Conservation (phyloP, 2,113 vertebrate species). For the Ceyx cyanopectus region DNA sequence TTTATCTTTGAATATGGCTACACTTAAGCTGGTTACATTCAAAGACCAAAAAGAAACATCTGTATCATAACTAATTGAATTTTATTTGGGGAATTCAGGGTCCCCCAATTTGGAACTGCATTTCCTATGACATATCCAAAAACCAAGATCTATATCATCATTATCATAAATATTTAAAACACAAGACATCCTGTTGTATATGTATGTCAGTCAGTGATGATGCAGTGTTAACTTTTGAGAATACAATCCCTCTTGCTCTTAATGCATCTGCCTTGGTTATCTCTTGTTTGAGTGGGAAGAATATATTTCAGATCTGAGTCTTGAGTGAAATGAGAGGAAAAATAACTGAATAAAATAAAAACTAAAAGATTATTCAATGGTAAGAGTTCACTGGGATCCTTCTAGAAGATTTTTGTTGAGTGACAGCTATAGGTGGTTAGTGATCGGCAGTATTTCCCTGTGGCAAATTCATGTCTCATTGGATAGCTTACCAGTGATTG, state of each 20-base stretch:
- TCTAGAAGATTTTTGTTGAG: background rate
- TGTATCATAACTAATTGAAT: background rate
- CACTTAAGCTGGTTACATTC: background rate
- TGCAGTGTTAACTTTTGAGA: background rate
- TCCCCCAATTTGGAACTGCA: rapidly evolving
- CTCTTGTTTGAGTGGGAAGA: background rate
- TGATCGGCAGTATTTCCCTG: background rate
- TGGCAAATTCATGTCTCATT: background rate
- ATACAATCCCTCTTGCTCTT: background rate
- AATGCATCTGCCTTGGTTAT: background rate
- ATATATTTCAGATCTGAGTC: background rate
- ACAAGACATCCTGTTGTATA: rapidly evolving
- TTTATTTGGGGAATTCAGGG: background rate
- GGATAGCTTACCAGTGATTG: background rate
- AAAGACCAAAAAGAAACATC: rapidly evolving
- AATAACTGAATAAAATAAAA: background rate
- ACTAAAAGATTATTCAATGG: background rate
- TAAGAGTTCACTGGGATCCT: background rate
- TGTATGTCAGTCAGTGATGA: background rate
- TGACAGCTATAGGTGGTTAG: background rate
- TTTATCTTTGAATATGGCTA: background rate
- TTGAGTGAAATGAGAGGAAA: background rate
- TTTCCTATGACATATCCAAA: background rate
- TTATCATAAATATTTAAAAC: background rate
- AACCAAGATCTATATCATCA: background rate